Evolutionary conservation across 2,888 invertebrate species (phyloP).

Genomic region (Acleris sparsana): DNA sequence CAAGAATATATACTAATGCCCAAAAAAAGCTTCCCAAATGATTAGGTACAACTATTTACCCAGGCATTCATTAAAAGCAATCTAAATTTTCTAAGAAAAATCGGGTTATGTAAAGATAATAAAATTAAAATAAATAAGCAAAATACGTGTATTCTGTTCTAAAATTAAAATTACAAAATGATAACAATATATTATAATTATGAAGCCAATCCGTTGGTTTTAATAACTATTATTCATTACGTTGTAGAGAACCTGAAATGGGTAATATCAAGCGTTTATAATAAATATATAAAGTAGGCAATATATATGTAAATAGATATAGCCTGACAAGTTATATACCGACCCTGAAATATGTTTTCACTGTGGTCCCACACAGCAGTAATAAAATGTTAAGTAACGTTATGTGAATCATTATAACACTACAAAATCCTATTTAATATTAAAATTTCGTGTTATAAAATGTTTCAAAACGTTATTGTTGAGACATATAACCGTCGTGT

Average conservation of each 20-base stretch:
- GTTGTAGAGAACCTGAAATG: slow-evolving; percentile 56
- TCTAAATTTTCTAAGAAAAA: neutral
- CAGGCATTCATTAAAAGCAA: neutral
- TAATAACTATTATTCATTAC: slow-evolving; percentile 51
- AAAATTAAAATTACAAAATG: slow-evolving; percentile 16
- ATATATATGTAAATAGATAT: slow-evolving; percentile 7
- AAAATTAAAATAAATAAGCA: slow-evolving; percentile 39
- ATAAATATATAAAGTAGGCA: slow-evolving; percentile 37
- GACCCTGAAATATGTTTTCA: too few relatives aligned
- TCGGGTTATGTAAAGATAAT: slow-evolving; percentile 19
- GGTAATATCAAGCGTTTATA: slow-evolving; percentile 37
- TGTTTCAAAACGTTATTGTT: too few relatives aligned
- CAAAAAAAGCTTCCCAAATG: too few relatives aligned
- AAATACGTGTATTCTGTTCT: slow-evolving; percentile 35
- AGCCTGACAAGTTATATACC: too few relatives aligned
- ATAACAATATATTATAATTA: slow-evolving; percentile 33
- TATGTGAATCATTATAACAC: too few relatives aligned
- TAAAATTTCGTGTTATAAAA: too few relatives aligned
- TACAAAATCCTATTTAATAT: too few relatives aligned
- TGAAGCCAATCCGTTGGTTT: slow-evolving; percentile 36
- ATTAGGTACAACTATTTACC: too few relatives aligned
- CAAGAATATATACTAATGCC: too few relatives aligned
- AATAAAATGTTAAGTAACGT: too few relatives aligned
- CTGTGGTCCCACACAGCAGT: too few relatives aligned
- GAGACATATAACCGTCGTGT: too few relatives aligned